Evolutionary conservation across 2,888 invertebrate species (phyloP).

Genomic region (Acronicta alni): DNA sequence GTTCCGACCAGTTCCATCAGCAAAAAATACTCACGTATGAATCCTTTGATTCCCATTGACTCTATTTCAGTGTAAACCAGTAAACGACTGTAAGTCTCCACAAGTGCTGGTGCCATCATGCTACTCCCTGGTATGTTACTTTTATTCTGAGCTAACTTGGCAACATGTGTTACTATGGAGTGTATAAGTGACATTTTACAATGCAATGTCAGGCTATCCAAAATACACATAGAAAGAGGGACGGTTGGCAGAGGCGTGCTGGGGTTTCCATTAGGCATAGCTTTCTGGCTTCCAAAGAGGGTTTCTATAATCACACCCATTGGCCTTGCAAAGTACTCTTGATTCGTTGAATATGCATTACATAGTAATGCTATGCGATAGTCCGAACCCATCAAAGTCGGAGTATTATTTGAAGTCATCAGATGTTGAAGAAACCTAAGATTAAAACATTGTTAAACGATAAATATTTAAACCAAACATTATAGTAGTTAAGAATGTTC

Average conservation of each 20-base stretch:
- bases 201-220: constrained; percentile 98
- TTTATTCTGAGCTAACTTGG: constrained; percentile 96
- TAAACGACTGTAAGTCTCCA: constrained; percentile 98
- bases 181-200: constrained; percentile 97
- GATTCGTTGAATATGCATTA: constrained; percentile 98
- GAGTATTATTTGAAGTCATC: constrained; percentile 92
- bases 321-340: constrained; percentile 96
- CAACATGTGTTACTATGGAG: constrained; percentile 95
- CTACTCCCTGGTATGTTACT: constrained; percentile 92
- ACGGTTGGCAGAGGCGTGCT: constrained; percentile 92
- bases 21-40: constrained; percentile 95
- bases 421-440: constrained; percentile 95
- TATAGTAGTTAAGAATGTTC: neutral
- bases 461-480: constrained; percentile 6
- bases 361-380: constrained; percentile 97
- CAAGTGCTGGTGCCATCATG: constrained; percentile 95
- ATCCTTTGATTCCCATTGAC: constrained; percentile 98
- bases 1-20: no score
- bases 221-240: constrained; percentile 96
- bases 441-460: neutral
- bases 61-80: constrained; percentile 99
- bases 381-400: constrained; percentile 94
- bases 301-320: constrained; percentile 98
- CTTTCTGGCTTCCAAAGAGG: constrained; percentile 92
- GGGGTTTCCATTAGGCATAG: constrained; percentile 85